These are phyloP conservation scores for Gallinago media DNA, from an alignment of 2,113 vertebrate species.

Conservation along the genomic window DNA sequence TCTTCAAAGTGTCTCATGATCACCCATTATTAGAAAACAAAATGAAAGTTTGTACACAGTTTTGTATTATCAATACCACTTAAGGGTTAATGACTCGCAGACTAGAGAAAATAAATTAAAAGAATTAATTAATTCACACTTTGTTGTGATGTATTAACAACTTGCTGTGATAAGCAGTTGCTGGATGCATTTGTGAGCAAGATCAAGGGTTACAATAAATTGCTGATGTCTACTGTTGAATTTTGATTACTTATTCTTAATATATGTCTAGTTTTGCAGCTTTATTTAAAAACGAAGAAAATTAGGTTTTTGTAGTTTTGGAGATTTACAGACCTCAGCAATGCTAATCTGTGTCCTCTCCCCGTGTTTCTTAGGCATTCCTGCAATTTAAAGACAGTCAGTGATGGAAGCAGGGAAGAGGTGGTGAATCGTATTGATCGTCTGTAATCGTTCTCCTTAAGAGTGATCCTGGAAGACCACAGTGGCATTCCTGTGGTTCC, in stretches of 20 bases:
- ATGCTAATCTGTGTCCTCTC: background rate
- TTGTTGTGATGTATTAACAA: background rate
- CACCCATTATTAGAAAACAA: background rate
- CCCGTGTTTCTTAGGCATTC: background rate
- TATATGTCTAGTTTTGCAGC: background rate
- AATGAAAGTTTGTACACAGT: background rate
- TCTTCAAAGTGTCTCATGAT: background rate
- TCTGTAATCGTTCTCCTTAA: background rate
- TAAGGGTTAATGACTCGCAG: background rate
- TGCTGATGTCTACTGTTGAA: background rate
- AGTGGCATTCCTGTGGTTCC: background rate
- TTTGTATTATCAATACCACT: background rate
- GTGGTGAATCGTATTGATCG: fast-evolving
- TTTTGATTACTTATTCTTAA: background rate
- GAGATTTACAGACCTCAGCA: background rate
- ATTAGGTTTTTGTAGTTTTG: background rate
- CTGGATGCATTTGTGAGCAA: background rate
- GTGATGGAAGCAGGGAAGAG: background rate
- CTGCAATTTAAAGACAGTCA: background rate
- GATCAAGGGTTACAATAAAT: background rate
- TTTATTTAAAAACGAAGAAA: background rate
- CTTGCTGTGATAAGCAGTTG: background rate
- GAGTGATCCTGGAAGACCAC: background rate
- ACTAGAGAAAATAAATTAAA: background rate
- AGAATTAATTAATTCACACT: background rate